phyloP scores from a whole-genome alignment of 2,797 vertebrate genomes.

The Aeoliscus strigatus region DNA sequence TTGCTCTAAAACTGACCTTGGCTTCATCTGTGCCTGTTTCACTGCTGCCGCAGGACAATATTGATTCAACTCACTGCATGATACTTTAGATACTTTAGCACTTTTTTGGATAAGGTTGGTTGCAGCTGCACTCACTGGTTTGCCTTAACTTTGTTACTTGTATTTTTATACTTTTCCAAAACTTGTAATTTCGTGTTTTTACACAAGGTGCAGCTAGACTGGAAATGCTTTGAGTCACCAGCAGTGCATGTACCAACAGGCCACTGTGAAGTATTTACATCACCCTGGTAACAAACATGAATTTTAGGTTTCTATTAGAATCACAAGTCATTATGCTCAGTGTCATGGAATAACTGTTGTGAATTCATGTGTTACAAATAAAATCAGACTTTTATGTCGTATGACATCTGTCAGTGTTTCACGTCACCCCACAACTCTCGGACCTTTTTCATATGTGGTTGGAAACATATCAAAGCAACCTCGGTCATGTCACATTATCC shows the following conservation, averaged over 20 bases:
- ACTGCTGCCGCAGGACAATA: too few relatives aligned
- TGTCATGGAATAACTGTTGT: neutral
- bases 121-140: too few relatives aligned
- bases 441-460: too few relatives aligned
- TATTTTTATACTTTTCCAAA: slow-evolving; percentile 1
- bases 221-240: slow-evolving; percentile 19
- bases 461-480: too few relatives aligned
- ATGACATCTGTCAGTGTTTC: too few relatives aligned
- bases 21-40: slow-evolving; percentile 10
- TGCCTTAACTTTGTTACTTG: too few relatives aligned
- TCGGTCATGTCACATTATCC: too few relatives aligned
- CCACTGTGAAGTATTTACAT: slow-evolving; percentile 1
- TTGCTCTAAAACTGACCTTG: slow-evolving; percentile 3
- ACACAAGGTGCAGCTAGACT: neutral
- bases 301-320: neutral
- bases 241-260: slow-evolving; percentile 1
- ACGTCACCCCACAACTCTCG: too few relatives aligned
- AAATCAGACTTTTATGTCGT: too few relatives aligned
- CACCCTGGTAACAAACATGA: neutral
- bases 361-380: too few relatives aligned
- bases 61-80: neutral
- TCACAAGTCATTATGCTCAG: too few relatives aligned
- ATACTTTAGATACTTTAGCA: neutral
- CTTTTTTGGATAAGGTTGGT: neutral
- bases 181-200: too few relatives aligned